Evolutionary conservation across 1,140 invertebrate species (phyloP), one percentile per base, ranked within the genome.

Genomic region (Cotesia glomerata): DNA sequence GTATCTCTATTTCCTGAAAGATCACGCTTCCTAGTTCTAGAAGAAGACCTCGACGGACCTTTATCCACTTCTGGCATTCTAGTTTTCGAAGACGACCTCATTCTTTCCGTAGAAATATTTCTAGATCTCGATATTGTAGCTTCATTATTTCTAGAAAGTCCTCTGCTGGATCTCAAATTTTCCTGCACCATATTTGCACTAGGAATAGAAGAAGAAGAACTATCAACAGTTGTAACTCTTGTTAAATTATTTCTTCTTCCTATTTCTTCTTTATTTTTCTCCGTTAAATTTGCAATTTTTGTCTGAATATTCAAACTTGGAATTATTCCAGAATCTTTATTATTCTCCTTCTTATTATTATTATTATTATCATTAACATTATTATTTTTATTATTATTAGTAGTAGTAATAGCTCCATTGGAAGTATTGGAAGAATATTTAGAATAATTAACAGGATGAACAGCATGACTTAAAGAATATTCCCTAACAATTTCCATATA

Each of bases 401-500:
- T 39, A 39, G 4, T 39, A 49, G 16, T 9, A 34, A 49, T 5
- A 26, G 56, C 32, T 36, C 69, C 64, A 51, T 58, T 67, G 0
- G 67, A 56, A 16, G 34, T 59, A 51, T 58, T 67, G 0, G 67
- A 56, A 16, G 34, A 16, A 0, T 34, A 64, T 7, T 64, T 77
- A 72, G 62, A n/a, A n/a, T n/a, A n/a, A n/a, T n/a, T 3, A 35
- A 75, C 7, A 70, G 77, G 71, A 36, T 62, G 18, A 75, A 81
- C 14, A 75, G 76, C 35, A 72, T 78, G 80, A 5, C 74, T 61
- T 72, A 75, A 72, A n/a, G 85, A 76, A 68, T 91, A 91, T 82
- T 92, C 91, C 72, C 90, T 90, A 1, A 95, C 92, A 69, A 95
- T 91, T 80, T 94, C 93, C 16, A 92, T 92, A 75, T 95, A 95